Conservation (phyloP, 2,797 vertebrate species). For the Meriones psammophilus region DNA sequence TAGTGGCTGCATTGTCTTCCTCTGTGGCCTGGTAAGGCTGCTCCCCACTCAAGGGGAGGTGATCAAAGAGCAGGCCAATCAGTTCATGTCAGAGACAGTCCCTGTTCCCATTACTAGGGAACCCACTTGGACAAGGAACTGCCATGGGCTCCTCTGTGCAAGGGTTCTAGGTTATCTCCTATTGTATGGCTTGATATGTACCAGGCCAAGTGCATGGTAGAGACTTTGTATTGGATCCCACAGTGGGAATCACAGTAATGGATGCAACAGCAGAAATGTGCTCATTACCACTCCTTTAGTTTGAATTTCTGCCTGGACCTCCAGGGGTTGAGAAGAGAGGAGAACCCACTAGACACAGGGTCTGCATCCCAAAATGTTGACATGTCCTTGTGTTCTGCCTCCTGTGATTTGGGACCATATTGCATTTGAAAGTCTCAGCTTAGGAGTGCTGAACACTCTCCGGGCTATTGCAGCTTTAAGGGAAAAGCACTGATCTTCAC, state of each 20-base stretch:
- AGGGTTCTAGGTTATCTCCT: too few species aligned
- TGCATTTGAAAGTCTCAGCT: conserved; percentile 64
- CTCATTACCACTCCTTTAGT: background rate
- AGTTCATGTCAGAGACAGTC: too few species aligned
- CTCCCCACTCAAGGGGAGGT: too few species aligned
- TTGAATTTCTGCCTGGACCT: background rate
- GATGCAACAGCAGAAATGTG: conserved; percentile 37
- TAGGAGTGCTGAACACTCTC: conserved; percentile 1
- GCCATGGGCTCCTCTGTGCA: too few species aligned
- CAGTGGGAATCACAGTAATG: background rate
- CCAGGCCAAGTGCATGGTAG: background rate
- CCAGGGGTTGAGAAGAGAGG: conserved; percentile 48
- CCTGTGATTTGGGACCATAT: conserved; percentile 55
- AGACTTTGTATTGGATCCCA: background rate
- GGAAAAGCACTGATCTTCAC: conserved; percentile 16
- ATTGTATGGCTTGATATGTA: background rate
- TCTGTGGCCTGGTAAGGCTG: too few species aligned
- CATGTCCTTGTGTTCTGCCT: conserved; percentile 64
- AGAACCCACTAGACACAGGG: conserved; percentile 50
- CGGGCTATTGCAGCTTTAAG: conserved; percentile 60
- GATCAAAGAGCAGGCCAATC: too few species aligned
- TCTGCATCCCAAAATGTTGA: background rate
- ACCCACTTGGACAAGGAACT: too few species aligned
- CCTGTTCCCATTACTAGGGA: too few species aligned
- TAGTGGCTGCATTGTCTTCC: too few species aligned